Conservation (phyloP, 2,113 vertebrate species). For the Arvicanthis niloticus region DNA sequence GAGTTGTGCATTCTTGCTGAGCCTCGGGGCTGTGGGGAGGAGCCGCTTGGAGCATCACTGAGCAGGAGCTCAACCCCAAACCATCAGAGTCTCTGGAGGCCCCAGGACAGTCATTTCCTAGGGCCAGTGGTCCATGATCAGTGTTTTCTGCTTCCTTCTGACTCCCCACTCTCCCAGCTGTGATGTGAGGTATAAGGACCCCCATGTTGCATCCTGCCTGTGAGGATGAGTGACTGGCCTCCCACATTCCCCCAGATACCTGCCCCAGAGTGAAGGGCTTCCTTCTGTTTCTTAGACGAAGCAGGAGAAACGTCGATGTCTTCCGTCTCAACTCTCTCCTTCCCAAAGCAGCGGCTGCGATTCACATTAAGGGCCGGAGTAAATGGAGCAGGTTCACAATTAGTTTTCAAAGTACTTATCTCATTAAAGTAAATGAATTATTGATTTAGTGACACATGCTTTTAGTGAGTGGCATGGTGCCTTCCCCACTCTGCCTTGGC, state of each 20-base stretch:
- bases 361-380: slow-evolving; percentile 92
- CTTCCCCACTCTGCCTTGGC: slow-evolving; percentile 89
- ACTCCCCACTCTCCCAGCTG: rapidly evolving
- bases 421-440: slow-evolving; percentile 99
- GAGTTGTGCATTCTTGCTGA: not conserved
- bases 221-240: rapidly evolving
- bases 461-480: slow-evolving; percentile 93
- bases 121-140: rapidly evolving
- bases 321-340: slow-evolving; percentile 77
- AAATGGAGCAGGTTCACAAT: slow-evolving; percentile 96
- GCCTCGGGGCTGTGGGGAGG: rapidly evolving
- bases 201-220: not conserved
- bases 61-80: rapidly evolving
- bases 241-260: not conserved
- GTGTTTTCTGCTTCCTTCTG: not conserved
- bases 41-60: rapidly evolving
- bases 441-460: slow-evolving; percentile 98
- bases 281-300: slow-evolving; percentile 80
- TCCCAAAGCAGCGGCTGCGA: slow-evolving; percentile 84
- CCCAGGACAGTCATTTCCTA: not conserved
- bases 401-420: slow-evolving; percentile 98
- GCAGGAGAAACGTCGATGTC: not conserved
- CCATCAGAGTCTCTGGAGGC: not conserved
- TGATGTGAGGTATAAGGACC: not conserved
- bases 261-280: not conserved